Conservation (phyloP, 2,797 vertebrate species). For the Coccyzus lansbergi region DNA sequence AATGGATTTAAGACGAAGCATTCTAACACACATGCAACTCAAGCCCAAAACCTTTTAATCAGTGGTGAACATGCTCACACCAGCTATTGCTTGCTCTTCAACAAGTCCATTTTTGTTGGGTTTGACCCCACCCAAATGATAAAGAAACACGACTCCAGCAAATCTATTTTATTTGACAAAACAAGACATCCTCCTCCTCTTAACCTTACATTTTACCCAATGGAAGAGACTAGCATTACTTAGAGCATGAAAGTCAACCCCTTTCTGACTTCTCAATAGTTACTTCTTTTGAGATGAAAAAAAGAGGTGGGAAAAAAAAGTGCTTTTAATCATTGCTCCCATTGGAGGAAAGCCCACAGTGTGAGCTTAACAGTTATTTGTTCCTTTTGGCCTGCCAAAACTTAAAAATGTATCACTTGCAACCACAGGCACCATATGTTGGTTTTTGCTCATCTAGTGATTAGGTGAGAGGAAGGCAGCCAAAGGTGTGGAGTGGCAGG, state of each 20-base stretch:
- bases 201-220: not conserved
- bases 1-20: not conserved
- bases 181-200: not conserved
- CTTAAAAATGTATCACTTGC: not conserved
- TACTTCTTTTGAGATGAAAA: not conserved
- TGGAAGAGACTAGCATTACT: not conserved
- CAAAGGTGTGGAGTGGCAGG: not conserved
- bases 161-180: not conserved
- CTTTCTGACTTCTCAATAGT: not conserved
- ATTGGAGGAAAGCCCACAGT: not conserved
- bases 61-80: not conserved
- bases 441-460: conserved; percentile 25
- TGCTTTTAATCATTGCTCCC: not conserved
- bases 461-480: not conserved
- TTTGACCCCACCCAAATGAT: not conserved
- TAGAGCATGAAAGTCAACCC: not conserved
- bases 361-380: not conserved
- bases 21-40: not conserved
- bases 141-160: not conserved
- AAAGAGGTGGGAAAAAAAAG: no score
- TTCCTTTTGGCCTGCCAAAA: conserved; percentile 26
- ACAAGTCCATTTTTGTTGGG: not conserved
- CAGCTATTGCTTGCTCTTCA: not conserved
- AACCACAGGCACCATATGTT: not conserved
- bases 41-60: not conserved